These are phyloP conservation scores for Ectemnius continuus DNA, from an alignment of 2,888 invertebrate genomes.

Conservation along the genomic window DNA sequence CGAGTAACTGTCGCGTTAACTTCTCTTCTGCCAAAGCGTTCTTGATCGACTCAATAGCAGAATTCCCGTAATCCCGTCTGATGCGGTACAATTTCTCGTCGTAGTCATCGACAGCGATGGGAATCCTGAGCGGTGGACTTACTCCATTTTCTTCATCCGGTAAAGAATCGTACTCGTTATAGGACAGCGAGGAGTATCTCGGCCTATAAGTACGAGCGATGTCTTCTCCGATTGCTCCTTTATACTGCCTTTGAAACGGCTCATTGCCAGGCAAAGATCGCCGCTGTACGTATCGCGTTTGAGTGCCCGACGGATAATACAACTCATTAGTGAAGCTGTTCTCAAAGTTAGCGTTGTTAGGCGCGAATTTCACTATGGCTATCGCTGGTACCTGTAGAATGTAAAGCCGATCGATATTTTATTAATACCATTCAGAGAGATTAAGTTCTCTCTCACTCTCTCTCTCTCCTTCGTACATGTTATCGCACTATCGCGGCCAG, in stretches of 20 bases:
- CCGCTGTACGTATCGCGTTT: constrained; percentile 13
- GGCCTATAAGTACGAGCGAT: constrained; percentile 25
- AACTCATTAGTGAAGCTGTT: constrained; percentile 89
- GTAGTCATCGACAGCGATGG: constrained; percentile 8
- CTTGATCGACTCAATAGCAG: constrained; percentile 37
- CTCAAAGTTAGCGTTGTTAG: constrained; percentile 82
- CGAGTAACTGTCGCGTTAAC: neutral
- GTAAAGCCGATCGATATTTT: constrained; percentile 5
- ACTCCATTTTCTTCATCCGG: constrained; percentile 26
- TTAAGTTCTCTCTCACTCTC: no score
- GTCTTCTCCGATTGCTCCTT: constrained; percentile 15
- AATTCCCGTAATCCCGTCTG: constrained; percentile 31
- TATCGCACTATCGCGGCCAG: neutral
- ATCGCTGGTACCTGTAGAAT: constrained; percentile 82
- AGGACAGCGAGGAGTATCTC: constrained; percentile 21
- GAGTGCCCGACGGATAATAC: constrained; percentile 83
- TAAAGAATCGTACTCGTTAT: constrained; percentile 29
- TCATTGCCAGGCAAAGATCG: constrained; percentile 21
- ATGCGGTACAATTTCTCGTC: constrained; percentile 45
- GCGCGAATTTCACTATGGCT: constrained; percentile 89
- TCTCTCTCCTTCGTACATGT: no score
- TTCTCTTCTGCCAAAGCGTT: constrained; percentile 23
- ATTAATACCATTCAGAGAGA: neutral
- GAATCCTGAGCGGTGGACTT: constrained; percentile 18
- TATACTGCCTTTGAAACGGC: constrained; percentile 16